These are phyloP conservation scores for Cyphomyrus discorhynchus DNA, from an alignment of 2,113 vertebrate species.

Conservation along the genomic window DNA sequence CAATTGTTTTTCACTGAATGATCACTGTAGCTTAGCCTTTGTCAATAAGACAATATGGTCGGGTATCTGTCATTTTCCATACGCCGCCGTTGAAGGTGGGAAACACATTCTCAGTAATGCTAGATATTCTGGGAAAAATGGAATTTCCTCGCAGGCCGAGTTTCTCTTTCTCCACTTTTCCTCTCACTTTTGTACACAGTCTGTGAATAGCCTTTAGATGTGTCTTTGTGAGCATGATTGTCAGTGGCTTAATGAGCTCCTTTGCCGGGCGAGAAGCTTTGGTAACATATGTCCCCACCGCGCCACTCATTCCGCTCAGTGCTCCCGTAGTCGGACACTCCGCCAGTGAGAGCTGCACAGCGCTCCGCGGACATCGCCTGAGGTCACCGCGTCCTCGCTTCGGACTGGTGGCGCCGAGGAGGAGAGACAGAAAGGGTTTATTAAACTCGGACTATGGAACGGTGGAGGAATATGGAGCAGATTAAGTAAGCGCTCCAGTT, in stretches of 20 bases:
- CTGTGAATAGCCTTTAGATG: conserved; percentile 61
- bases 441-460: not conserved
- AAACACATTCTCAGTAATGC: not conserved
- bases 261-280: conserved; percentile 59
- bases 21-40: not conserved
- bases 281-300: conserved; percentile 58
- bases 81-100: not conserved
- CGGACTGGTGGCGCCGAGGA: not conserved
- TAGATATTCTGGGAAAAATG: conserved; percentile 21
- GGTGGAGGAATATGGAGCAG: not conserved
- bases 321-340: not conserved
- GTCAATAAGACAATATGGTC: not conserved
- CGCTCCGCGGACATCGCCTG: not conserved
- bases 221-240: conserved; percentile 67
- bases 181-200: conserved; percentile 41
- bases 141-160: not conserved
- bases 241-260: conserved; percentile 68
- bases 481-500: not conserved
- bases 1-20: not conserved
- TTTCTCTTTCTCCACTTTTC: conserved; percentile 52
- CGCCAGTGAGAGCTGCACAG: not conserved
- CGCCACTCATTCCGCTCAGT: conserved; percentile 33
- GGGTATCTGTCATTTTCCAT: not conserved
- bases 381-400: not conserved
- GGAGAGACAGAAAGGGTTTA: not conserved